Evolutionary conservation across 2,797 vertebrate genomes (phyloP).

Genomic region (Choloepus didactylus): DNA sequence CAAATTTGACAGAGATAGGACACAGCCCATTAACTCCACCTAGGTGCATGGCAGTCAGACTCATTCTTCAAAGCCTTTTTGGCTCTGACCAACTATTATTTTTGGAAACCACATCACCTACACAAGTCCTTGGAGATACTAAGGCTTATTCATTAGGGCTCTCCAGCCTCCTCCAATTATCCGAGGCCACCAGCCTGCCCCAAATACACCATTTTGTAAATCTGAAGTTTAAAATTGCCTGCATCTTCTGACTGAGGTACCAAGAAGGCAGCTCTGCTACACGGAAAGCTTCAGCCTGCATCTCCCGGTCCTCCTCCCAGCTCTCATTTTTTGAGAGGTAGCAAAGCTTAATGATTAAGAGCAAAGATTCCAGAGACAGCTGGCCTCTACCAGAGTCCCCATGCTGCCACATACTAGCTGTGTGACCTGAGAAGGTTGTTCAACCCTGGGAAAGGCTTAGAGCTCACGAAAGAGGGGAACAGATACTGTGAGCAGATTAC

Average conservation of each 20-base stretch:
- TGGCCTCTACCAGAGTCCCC: no score
- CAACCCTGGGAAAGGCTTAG: neutral
- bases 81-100: neutral
- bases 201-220: neutral
- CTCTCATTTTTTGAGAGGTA: neutral
- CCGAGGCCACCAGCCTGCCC: neutral
- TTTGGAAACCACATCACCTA: neutral
- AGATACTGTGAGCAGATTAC: rapidly evolving
- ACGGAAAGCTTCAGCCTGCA: neutral
- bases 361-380: neutral
- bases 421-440: neutral
- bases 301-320: neutral
- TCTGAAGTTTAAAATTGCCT: neutral
- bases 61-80: neutral
- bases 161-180: neutral
- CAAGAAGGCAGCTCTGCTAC: neutral
- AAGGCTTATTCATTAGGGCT: neutral
- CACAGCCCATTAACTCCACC: no score
- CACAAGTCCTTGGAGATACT: neutral
- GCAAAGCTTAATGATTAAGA: neutral
- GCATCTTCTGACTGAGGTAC: neutral
- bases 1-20: neutral
- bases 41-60: no score
- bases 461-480: no score
- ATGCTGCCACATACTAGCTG: neutral